Evolutionary conservation across 2,113 vertebrate species (phyloP), one percentile per base, ranked within the genome.

Genomic region (Morone chrysops): DNA sequence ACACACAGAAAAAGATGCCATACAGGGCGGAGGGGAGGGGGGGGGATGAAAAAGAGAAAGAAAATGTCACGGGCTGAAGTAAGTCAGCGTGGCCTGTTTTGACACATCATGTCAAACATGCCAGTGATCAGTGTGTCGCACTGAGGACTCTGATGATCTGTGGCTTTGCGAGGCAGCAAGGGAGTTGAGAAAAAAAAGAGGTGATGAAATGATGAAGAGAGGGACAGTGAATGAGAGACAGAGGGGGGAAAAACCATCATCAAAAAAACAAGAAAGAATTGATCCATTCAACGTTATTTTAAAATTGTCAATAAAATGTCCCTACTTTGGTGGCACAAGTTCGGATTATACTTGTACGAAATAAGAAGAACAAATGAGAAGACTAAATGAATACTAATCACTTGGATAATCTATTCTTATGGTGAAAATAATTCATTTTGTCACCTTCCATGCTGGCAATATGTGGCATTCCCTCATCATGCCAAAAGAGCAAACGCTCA

Each of bases 51-150:
- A 70, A 75, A 59, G 53, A 62, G 59, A 79, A 67, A 66, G 51
- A 76, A 82, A 80, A 83, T 83, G 78, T 85, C 78, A 84, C 2
- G 3, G 53, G 69, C 70, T 78, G 80, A 51, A 90, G 81, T 82
- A 83, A 91, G 79, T 90, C 65, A 80, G 80, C 47, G 61, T 31
- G 80, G 69, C 75, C 83, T 88, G 86, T 89, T 92, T 81, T 87
- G 86, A 91, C 91, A 90, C 56, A 48, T 71, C 10, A 40, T 74
- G 85, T 91, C 87, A 89, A 90, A 92, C 86, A 81, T 51, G 60
- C 16, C 71, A 65, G 67, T 16, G n/a, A 78, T 82, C 81, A 68
- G 70, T 12, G 85, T 45, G 62, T 61, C 36, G 5, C 2, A 4
- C 67, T 31, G 63, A 75, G 70, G 83, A 57, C 78, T 80, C 13